phyloP scores from a whole-genome alignment of 2,888 invertebrate genomes.

The Luperina nickerlii region DNA sequence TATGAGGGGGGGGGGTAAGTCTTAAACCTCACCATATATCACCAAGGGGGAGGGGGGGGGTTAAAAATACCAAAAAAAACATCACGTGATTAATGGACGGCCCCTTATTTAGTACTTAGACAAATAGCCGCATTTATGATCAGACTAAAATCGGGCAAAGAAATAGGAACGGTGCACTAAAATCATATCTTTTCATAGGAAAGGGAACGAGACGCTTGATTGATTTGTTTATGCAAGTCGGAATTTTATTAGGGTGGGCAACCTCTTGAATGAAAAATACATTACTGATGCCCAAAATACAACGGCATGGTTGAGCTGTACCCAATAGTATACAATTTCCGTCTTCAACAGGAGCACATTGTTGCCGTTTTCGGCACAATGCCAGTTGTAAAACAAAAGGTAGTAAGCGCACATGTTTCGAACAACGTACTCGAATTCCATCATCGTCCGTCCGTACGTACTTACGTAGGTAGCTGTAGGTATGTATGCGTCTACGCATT shows the following conservation, averaged over 20 bases:
- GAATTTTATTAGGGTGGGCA: conserved; percentile 18
- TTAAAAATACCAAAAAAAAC: no score
- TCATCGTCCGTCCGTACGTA: background rate
- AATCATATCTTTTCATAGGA: background rate
- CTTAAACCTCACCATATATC: no score
- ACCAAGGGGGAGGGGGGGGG: no score
- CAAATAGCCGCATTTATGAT: no score
- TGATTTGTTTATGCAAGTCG: conserved; percentile 42
- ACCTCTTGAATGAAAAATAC: conserved; percentile 46
- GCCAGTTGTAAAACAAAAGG: conserved; percentile 49
- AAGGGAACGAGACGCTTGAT: conserved; percentile 24
- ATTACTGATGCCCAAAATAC: conserved; percentile 31
- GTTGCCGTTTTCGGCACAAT: conserved; percentile 50
- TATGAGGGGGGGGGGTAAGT: no score
- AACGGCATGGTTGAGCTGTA: conserved; percentile 26
- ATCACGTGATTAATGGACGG: no score
- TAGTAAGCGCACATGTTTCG: conserved; percentile 32
- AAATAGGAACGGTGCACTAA: conserved; percentile 11
- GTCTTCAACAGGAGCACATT: conserved; percentile 32
- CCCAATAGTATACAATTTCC: conserved; percentile 35
- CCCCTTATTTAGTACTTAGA: no score
- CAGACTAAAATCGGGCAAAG: no score
- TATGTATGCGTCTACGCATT: conserved; percentile 21
- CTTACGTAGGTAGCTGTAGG: background rate
- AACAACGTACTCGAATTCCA: conserved; percentile 44